Conservation (phyloP, 2,888 invertebrate species). For the Euspilapteryx auroguttella region DNA sequence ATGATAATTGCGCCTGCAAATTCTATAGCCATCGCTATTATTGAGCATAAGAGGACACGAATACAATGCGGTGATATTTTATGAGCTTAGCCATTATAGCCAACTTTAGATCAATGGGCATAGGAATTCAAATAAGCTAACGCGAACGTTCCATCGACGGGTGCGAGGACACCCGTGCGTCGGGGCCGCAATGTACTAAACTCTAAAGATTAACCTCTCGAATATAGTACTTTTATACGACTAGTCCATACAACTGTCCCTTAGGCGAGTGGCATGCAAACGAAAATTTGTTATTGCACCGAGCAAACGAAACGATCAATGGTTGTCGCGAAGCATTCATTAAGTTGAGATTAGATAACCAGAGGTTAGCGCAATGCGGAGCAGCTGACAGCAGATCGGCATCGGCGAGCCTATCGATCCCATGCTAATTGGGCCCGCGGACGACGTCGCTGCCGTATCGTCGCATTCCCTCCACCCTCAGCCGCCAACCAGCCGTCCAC, state of each 20-base stretch:
- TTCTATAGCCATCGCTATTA: slow-evolving; percentile 4
- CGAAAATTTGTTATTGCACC: too few species aligned
- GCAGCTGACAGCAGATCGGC: slow-evolving; percentile 45
- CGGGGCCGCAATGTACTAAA: too few species aligned
- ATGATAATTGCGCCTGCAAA: slow-evolving; percentile 13
- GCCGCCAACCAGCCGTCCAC: slow-evolving; percentile 27
- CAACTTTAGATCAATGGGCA: too few species aligned
- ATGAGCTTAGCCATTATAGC: too few species aligned
- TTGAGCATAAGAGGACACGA: slow-evolving; percentile 1
- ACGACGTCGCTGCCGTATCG: slow-evolving; percentile 20
- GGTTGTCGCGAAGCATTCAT: slow-evolving; percentile 41
- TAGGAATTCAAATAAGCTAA: too few species aligned
- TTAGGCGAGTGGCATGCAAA: too few species aligned
- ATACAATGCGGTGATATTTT: slow-evolving; percentile 4
- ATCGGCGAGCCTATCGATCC: slow-evolving; percentile 53
- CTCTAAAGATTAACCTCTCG: too few species aligned
- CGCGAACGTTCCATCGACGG: too few species aligned
- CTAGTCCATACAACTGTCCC: too few species aligned
- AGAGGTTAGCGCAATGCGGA: slow-evolving; percentile 36
- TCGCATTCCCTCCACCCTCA: slow-evolving; percentile 39
- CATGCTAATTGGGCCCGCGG: slow-evolving; percentile 54
- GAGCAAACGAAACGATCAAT: slow-evolving; percentile 1
- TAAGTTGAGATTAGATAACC: slow-evolving; percentile 49
- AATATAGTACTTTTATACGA: too few species aligned
- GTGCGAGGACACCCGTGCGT: too few species aligned